Percentiles rank a stretch among this genome's conserved stretches.
Conservation (phyloP, 2,888 invertebrate genomes). For the Allygus modestus region DNA sequence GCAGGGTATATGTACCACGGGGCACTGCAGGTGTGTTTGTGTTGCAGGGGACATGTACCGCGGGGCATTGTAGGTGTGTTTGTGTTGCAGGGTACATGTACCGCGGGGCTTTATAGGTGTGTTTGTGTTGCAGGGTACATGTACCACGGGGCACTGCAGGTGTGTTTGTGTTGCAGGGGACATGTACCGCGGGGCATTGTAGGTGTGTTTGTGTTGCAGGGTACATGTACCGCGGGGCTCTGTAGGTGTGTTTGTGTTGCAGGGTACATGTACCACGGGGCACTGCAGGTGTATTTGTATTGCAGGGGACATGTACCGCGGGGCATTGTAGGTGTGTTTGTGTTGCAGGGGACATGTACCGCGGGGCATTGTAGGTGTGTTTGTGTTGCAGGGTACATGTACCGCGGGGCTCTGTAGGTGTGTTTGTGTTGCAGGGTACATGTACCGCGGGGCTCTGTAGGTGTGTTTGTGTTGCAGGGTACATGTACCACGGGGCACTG, state of each 20-base stretch:
- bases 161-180: slow-evolving; percentile 77
- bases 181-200: slow-evolving; percentile 93
- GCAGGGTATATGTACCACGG: slow-evolving; percentile 75
- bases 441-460: too few species aligned
- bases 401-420: slow-evolving; percentile 73
- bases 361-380: too few species aligned
- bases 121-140: slow-evolving; percentile 98
- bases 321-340: slow-evolving; percentile 80
- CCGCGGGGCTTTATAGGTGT: slow-evolving; percentile 81
- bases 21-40: too few species aligned
- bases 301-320: slow-evolving; percentile 91
- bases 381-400: too few species aligned
- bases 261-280: slow-evolving; percentile 92
- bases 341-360: slow-evolving; percentile 76
- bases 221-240: too few species aligned
- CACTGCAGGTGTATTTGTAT: slow-evolving; percentile 79
- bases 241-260: slow-evolving; percentile 59
- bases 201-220: too few species aligned
- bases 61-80: too few species aligned
- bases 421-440: slow-evolving; percentile 79
- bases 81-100: slow-evolving; percentile 88
- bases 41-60: too few species aligned
- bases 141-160: slow-evolving; percentile 92
- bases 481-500: slow-evolving; percentile 88
- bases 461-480: slow-evolving; percentile 75